phyloP scores from a whole-genome alignment of 2,797 vertebrate species.

The Sebastolobus alascanus region DNA sequence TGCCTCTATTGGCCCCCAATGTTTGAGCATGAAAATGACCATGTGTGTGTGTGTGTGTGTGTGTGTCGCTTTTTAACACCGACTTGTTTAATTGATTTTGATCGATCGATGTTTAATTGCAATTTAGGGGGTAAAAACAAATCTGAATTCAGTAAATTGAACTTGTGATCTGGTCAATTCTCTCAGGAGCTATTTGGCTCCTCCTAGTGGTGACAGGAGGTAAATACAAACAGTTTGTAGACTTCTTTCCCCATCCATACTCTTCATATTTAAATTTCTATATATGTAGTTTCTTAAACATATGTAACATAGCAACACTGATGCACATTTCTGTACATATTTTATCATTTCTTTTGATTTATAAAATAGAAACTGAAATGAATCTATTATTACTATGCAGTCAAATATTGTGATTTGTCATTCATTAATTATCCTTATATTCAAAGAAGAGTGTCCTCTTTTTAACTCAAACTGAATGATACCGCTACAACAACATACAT shows the following conservation, averaged over 20 bases:
- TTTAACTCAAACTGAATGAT: background rate
- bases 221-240: conserved; percentile 18
- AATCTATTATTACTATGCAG: background rate
- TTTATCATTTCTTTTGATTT: background rate
- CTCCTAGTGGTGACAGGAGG: conserved; percentile 17
- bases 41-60: too few species aligned
- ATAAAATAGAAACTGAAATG: background rate
- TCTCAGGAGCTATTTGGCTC: conserved; percentile 41
- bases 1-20: conserved; percentile 14
- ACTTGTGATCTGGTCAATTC: background rate
- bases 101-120: too few species aligned
- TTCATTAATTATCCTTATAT: background rate
- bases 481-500: background rate
- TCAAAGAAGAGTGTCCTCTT: background rate
- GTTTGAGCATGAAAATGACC: background rate
- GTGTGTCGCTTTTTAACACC: background rate
- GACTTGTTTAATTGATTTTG: too few species aligned
- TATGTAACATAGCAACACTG: background rate
- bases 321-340: background rate
- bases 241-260: background rate
- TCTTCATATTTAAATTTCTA: background rate
- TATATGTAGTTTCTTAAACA: background rate
- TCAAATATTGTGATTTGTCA: background rate
- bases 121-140: background rate
- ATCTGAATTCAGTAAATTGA: background rate